Percentiles rank a stretch among this genome's conserved stretches.
These are phyloP conservation scores for Trissolcus brochymenae DNA, from an alignment of 2,888 invertebrate species.

Conservation along the genomic window DNA sequence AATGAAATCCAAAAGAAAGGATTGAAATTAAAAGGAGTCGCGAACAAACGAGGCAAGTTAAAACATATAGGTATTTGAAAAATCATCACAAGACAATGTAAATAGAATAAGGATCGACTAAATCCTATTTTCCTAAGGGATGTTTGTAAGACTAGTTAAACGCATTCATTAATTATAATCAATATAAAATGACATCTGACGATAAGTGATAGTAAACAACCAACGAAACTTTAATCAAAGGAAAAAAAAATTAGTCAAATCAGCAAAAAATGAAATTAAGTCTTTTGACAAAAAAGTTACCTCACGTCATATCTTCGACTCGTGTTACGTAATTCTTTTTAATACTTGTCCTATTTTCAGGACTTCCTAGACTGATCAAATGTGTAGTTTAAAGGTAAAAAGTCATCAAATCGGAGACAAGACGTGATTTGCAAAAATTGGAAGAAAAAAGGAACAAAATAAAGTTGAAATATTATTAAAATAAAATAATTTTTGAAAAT, in stretches of 20 bases:
- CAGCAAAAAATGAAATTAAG: constrained; percentile 58
- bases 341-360: constrained; percentile 1
- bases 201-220: constrained; percentile 68
- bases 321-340: constrained; percentile 14
- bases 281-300: constrained; percentile 34
- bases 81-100: constrained; percentile 76
- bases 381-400: neutral
- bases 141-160: constrained; percentile 69
- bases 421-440: constrained; percentile 29
- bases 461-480: constrained; percentile 12
- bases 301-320: constrained; percentile 41
- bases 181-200: constrained; percentile 70
- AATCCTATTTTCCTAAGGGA: constrained; percentile 69
- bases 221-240: constrained; percentile 64
- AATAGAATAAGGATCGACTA: constrained; percentile 70
- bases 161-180: constrained; percentile 64
- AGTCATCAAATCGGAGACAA: constrained; percentile 23
- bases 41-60: constrained; percentile 57
- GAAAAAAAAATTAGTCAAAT: constrained; percentile 51
- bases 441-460: constrained; percentile 58
- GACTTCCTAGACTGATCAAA: neutral
- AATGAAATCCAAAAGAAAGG: neutral
- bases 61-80: constrained; percentile 66
- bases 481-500: constrained; percentile 68
- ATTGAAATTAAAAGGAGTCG: constrained; percentile 33